phyloP scores from a whole-genome alignment of 2,113 vertebrate genomes.

The Aptenodytes patagonicus region DNA sequence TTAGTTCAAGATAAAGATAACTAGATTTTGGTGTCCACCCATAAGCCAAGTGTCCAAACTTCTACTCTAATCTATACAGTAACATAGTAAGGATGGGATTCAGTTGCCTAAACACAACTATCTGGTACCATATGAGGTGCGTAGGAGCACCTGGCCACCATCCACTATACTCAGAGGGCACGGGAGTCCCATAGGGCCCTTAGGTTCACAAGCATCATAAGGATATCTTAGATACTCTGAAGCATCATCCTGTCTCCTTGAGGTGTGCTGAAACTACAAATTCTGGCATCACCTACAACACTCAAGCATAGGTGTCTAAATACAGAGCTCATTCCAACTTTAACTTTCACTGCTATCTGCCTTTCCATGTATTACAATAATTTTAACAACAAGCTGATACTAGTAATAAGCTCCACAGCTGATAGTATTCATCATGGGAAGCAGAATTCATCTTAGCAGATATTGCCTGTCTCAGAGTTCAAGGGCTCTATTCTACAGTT shows the following conservation, averaged over 20 bases:
- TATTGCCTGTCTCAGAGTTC: not conserved
- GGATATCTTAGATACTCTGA: not conserved
- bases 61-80: not conserved
- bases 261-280: not conserved
- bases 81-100: not conserved
- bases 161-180: not conserved
- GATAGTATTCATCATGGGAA: not conserved
- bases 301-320: not conserved
- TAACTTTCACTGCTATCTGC: not conserved
- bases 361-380: not conserved
- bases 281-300: not conserved
- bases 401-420: not conserved
- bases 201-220: not conserved
- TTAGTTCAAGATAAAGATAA: not conserved
- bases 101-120: not conserved
- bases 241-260: not conserved
- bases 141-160: not conserved
- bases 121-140: not conserved
- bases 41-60: not conserved
- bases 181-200: not conserved
- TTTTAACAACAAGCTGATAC: not conserved
- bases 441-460: not conserved
- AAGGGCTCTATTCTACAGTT: not conserved
- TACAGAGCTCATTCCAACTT: not conserved
- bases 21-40: not conserved